Base-by-base conservation (phyloP, 2,797 vertebrate species). In the Furcifer pardalis region DNA sequence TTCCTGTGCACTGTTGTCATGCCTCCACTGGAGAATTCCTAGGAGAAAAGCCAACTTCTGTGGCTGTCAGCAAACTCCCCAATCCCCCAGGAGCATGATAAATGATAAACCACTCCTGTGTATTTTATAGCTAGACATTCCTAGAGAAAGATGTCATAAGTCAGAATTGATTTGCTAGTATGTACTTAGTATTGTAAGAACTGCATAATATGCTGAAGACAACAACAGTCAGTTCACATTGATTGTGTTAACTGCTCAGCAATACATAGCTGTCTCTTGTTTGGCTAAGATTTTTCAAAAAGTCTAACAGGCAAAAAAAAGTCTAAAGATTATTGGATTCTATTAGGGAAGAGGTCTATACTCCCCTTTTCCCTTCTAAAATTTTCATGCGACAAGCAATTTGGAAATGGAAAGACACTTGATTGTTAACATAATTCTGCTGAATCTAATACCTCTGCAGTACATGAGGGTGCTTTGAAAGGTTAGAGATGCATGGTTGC, bases 401-500 rank as follows among this genome's bases (percentile, higher is more conserved):
- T 73, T 73, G 59, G 30, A 72, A 65, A 72, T 72, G 81, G 83
- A 81, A 86, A 92, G 86, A 82, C 80, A 83, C 74, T 59, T 71
- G 87, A 77, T 80, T 89, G 91, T 66, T 90, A 91, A 89, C 56
- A 80, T 32, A 91, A 89, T 79, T 91, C 87, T 90, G 88, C 88
- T 89, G 84, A 90, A 90, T 84, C 87, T 87, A 93, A 93, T 90
- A 90, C 66, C 88, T 81, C 85, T 86, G 90, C 87, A 91, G 91
- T 59, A 91, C 86, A 93, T 88, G 81, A 90, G 91, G 89, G 91
- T 95, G 93, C 92, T 93, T 91, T 80, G 83, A 91, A 93, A 94
- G 92, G 89, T 85, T 88, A 89, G 92, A 94, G 94, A 94, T 92
- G 71, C 92, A 92, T 91, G 62, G 94, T 95, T 95, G 91, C 94